These are phyloP conservation scores for Capitulum mitella DNA, from an alignment of 2,888 invertebrate species.

Conservation along the genomic window DNA sequence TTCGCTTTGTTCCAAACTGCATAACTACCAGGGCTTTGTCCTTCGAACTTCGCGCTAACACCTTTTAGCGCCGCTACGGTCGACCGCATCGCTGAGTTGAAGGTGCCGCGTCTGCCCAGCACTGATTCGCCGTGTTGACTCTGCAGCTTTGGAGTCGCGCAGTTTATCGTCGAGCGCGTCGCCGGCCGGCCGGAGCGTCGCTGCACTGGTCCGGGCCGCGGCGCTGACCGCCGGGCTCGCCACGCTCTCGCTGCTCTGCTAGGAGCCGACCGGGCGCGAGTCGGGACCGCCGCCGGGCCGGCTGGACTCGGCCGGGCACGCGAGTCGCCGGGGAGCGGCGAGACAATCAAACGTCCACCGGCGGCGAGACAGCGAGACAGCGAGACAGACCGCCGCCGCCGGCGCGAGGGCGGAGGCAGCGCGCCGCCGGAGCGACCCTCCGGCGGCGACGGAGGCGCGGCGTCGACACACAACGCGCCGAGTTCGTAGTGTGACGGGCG, in stretches of 20 bases:
- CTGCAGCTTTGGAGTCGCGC: constrained; percentile 3
- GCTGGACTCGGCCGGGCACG: too few relatives aligned
- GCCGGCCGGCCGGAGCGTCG: not conserved
- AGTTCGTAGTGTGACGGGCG: too few relatives aligned
- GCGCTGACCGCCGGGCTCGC: not conserved
- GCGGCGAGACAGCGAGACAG: too few relatives aligned
- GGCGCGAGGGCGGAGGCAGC: too few relatives aligned
- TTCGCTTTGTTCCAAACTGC: not conserved
- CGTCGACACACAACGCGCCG: too few relatives aligned
- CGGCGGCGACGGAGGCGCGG: too few relatives aligned
- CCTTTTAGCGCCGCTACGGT: not conserved
- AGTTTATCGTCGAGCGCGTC: not conserved
- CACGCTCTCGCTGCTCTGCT: not conserved
- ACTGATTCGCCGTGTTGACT: not conserved
- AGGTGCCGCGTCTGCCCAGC: not conserved
- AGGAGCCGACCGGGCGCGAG: not conserved
- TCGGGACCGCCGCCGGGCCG: too few relatives aligned
- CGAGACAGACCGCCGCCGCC: too few relatives aligned
- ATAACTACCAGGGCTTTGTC: not conserved
- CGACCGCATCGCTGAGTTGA: not conserved
- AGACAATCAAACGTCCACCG: too few relatives aligned
- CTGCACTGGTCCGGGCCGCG: not conserved
- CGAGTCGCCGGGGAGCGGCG: too few relatives aligned
- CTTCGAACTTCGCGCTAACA: not conserved
- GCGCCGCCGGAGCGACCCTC: too few relatives aligned